Evolutionary conservation across 2,888 invertebrate genomes (phyloP).

Genomic region (Allygus modestus): DNA sequence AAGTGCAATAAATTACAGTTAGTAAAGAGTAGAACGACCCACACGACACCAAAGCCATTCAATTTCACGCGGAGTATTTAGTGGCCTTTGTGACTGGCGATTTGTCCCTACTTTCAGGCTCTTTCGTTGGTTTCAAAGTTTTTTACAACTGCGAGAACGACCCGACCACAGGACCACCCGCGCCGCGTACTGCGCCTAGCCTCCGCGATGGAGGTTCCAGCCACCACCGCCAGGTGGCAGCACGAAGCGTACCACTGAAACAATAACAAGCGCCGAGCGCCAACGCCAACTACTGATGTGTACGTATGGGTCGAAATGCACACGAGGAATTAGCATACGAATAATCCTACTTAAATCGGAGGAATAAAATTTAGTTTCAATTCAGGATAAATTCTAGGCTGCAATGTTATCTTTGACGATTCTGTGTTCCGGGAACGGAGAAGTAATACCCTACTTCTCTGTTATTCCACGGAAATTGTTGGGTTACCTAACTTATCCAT

Average conservation of each 20-base stretch:
- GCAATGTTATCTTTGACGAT: no score
- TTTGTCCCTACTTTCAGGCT: slow-evolving; percentile 4
- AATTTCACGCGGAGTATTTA: background rate
- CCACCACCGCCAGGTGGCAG: background rate
- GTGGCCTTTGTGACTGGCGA: background rate
- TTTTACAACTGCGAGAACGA: background rate
- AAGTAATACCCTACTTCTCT: no score
- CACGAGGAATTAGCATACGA: no score
- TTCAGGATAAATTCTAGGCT: no score
- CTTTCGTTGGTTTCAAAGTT: slow-evolving; percentile 8
- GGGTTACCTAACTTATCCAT: no score
- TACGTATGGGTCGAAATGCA: no score
- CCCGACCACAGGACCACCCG: background rate
- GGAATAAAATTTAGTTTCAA: no score
- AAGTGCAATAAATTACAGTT: background rate
- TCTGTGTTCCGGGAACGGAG: no score
- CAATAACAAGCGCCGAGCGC: no score
- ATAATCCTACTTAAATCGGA: no score
- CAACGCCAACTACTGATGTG: no score
- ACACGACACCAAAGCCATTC: background rate
- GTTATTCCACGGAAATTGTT: no score
- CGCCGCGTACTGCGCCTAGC: background rate
- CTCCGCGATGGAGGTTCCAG: background rate
- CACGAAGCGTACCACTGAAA: background rate
- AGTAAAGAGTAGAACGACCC: background rate